Conservation (phyloP, 1,140 invertebrate genomes). For the Bombus pascuorum region DNA sequence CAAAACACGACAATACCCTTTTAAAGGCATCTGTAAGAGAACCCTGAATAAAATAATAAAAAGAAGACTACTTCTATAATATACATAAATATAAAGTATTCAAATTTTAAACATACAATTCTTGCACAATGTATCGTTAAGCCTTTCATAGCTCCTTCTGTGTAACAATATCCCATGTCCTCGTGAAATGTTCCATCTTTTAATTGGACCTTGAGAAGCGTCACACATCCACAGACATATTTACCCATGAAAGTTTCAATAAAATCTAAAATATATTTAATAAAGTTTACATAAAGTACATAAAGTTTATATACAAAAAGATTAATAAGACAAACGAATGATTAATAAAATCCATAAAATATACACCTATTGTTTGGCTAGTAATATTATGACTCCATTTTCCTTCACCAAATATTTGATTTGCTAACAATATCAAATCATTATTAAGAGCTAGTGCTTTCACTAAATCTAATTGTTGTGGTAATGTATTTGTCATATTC, state of each 20-base stretch:
- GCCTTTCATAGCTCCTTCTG: constrained; percentile 66
- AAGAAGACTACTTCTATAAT: background rate
- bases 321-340: background rate
- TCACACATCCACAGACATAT: constrained; percentile 41
- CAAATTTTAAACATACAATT: constrained; percentile 55
- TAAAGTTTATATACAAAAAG: background rate
- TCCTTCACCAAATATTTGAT: constrained; percentile 65
- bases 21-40: constrained; percentile 48
- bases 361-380: constrained; percentile 69
- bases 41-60: constrained; percentile 29
- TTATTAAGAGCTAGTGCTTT: constrained; percentile 11
- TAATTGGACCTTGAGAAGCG: constrained; percentile 57
- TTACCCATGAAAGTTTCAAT: constrained; percentile 41
- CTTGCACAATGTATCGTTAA: constrained; percentile 66
- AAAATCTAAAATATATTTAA: constrained; percentile 40
- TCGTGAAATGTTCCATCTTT: constrained; percentile 71
- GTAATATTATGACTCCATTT: constrained; percentile 73
- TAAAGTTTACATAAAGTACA: background rate
- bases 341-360: background rate
- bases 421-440: constrained; percentile 67
- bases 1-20: constrained; percentile 44
- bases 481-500: background rate
- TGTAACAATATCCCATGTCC: constrained; percentile 68
- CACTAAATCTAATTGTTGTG: constrained; percentile 7
- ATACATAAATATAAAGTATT: background rate